phyloP scores from a whole-genome alignment of 2,888 invertebrate genomes.

The Glyphotaelius pellucidus region DNA sequence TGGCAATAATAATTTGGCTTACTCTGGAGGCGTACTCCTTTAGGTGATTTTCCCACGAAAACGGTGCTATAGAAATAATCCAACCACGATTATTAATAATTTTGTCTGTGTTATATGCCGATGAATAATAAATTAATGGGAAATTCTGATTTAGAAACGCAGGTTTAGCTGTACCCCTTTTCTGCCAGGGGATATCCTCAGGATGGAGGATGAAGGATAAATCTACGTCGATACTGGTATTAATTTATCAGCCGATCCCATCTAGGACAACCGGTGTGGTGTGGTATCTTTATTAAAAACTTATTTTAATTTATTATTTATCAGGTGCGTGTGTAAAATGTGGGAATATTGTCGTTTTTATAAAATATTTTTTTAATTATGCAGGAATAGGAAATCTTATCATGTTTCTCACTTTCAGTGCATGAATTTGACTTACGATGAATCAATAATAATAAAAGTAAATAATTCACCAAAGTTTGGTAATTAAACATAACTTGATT shows the following conservation, averaged over 20 bases:
- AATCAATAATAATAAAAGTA: too few relatives aligned
- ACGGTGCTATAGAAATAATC: too few relatives aligned
- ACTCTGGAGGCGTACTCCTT: too few relatives aligned
- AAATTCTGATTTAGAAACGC: background rate
- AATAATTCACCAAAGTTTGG: too few relatives aligned
- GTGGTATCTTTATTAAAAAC: slow-evolving; percentile 29
- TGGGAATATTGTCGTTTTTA: background rate
- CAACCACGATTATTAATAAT: too few relatives aligned
- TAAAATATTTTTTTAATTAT: background rate
- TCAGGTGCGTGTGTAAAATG: slow-evolving; percentile 17
- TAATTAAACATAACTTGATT: too few relatives aligned
- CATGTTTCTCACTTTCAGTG: background rate
- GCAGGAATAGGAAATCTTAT: background rate
- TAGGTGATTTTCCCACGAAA: too few relatives aligned
- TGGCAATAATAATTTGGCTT: too few relatives aligned
- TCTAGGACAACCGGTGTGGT: slow-evolving; percentile 2
- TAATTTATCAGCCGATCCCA: background rate
- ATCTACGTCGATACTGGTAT: background rate
- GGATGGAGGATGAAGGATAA: background rate
- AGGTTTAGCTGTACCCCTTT: slow-evolving; percentile 20
- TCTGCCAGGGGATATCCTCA: slow-evolving; percentile 3
- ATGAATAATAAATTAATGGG: background rate
- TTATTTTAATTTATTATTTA: slow-evolving; percentile 25
- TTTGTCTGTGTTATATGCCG: too few relatives aligned
- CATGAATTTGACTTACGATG: too few relatives aligned